A percentile compares a stretch with the other conserved stretches of the same genome.
Evolutionary conservation across 2,888 invertebrate species (phyloP).

Genomic region (Gari tellinella): DNA sequence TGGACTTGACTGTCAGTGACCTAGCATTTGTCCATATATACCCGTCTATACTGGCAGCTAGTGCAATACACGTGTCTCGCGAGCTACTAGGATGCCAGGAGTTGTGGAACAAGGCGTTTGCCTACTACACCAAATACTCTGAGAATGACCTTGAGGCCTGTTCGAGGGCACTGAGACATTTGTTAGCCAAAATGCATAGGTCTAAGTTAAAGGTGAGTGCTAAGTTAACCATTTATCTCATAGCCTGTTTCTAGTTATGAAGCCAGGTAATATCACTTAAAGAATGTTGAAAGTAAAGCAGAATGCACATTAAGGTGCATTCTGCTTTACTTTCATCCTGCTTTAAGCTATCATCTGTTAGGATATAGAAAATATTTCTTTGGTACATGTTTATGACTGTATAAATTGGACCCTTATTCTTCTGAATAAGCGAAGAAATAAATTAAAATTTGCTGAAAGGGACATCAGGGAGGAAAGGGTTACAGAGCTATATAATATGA

Average conservation of each 20-base stretch:
- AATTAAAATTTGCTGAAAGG: neutral
- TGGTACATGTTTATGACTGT: too few relatives aligned
- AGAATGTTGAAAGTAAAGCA: too few relatives aligned
- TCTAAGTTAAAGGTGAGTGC: slow-evolving; percentile 41
- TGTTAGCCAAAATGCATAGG: slow-evolving; percentile 48
- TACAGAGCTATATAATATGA: too few relatives aligned
- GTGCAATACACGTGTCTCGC: slow-evolving; percentile 72
- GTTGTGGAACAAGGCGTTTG: slow-evolving; percentile 67
- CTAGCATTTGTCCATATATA: slow-evolving; percentile 62
- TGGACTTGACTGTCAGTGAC: slow-evolving; percentile 71
- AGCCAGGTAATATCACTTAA: too few relatives aligned
- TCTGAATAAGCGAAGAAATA: neutral
- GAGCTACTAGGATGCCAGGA: slow-evolving; percentile 51
- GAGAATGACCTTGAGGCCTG: slow-evolving; percentile 62
- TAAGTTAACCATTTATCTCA: too few relatives aligned
- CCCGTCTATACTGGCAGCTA: slow-evolving; percentile 72
- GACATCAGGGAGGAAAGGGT: too few relatives aligned
- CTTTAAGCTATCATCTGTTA: too few relatives aligned
- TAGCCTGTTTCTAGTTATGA: too few relatives aligned
- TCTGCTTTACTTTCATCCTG: too few relatives aligned
- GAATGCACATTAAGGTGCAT: too few relatives aligned
- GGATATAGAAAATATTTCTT: too few relatives aligned
- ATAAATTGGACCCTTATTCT: too few relatives aligned
- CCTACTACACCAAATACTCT: slow-evolving; percentile 72
- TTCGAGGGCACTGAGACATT: slow-evolving; percentile 55